Percentiles rank a stretch among this genome's conserved stretches.
Conservation (phyloP, 2,113 vertebrate species). For the Albula glossodonta region DNA sequence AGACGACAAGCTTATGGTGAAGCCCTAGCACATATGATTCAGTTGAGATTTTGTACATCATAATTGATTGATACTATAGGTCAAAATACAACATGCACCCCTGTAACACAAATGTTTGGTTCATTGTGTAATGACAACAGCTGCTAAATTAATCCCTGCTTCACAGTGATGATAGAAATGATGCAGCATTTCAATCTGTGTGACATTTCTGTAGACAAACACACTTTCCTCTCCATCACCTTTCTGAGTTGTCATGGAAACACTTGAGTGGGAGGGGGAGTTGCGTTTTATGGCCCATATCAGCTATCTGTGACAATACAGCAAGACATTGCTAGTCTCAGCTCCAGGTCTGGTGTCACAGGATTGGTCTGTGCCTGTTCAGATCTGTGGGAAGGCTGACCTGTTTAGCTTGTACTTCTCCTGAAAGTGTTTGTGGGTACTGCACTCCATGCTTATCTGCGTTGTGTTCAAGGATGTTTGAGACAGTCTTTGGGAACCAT, state of each 20-base stretch:
- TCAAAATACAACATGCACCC: not conserved
- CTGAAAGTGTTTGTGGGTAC: not conserved
- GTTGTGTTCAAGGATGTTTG: too few relatives aligned
- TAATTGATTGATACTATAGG: not conserved
- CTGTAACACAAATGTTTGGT: not conserved
- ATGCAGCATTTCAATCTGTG: not conserved
- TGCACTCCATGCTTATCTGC: too few relatives aligned
- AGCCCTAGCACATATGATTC: not conserved
- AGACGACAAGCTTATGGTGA: not conserved
- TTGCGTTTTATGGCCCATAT: not conserved
- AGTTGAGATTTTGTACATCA: not conserved
- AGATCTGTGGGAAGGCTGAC: too few relatives aligned
- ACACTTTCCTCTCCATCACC: not conserved
- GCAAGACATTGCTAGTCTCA: not conserved
- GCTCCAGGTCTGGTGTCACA: not conserved
- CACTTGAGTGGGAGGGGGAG: conserved; percentile 19
- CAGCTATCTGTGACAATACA: not conserved
- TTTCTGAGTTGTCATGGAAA: conserved; percentile 51
- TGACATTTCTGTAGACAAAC: conserved; percentile 30
- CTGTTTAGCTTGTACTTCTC: not conserved
- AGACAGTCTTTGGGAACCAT: too few relatives aligned
- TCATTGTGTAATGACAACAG: not conserved
- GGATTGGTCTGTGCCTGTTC: not conserved
- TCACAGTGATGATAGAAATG: not conserved
- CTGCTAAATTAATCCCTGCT: not conserved